Evolutionary conservation across 2,797 vertebrate species (phyloP), one percentile per base, ranked within the genome.

Genomic region (Phrynocephalus guinanensis): DNA sequence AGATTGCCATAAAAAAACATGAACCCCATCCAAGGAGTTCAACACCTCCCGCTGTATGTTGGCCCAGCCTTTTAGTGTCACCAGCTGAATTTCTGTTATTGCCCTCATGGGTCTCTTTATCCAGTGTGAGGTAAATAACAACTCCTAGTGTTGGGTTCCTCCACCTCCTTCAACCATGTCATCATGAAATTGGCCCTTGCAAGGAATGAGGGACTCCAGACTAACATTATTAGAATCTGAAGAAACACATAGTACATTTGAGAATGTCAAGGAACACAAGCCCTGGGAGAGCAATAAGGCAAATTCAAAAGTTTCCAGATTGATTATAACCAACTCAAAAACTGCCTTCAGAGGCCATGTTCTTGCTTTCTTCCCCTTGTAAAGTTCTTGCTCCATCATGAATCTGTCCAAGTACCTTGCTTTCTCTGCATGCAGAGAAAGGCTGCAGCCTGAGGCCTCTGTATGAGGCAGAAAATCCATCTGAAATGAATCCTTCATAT

Each of bases 241-340:
- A 92, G 92, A 89, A 95, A 80, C 82, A 93, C 71, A 22, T n/a
- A 44, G 75, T 88, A 18, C 92, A 93, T 96, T 95, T 94, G 88
- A 93, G 93, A 38, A 0, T 91, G 93, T 95, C 91, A 86, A 90
- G 85, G 87, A 91, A 90, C 68, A 81, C 89, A 95, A 94, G 92
- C 85, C 93, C 89, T 92, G 56, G 52, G 94, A 95, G 95, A 96
- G 89, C 18, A 66, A 93, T 78, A 93, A 92, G 81, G 93, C 93
- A 95, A 94, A 91, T 95, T 95, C 92, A 95, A 93, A 91, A 91
- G 91, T 95, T 95, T 95, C 94, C 89, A 93, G 89, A 88, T 73
- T 94, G 91, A 94, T 96, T 96, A 94, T 91, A 94, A 78, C 83
- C 89, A 2, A 1, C 88, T 92, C 87, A 89, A 82, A 71, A 91